Evolutionary conservation across 2,113 vertebrate species (phyloP).

Genomic region (Amphiprion percula): DNA sequence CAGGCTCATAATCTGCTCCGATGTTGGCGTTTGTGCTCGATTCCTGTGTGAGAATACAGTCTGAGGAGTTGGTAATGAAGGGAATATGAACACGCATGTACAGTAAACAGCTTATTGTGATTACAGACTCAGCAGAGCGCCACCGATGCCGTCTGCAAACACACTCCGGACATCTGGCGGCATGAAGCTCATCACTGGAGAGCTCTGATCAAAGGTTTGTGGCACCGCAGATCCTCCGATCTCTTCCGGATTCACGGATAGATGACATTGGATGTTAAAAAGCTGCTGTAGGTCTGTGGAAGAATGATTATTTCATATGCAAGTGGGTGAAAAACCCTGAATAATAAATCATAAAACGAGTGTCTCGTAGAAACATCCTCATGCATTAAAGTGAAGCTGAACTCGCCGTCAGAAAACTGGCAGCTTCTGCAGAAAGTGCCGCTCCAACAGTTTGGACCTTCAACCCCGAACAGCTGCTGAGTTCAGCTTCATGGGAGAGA

Average conservation of each 20-base stretch:
- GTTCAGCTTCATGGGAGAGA: slow-evolving; percentile 5
- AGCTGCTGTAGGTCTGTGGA: slow-evolving; percentile 1
- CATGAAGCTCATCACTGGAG: slow-evolving; percentile 22
- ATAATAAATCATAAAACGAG: slow-evolving; percentile 14
- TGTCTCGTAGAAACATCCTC: no score
- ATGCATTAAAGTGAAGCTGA: slow-evolving; percentile 8
- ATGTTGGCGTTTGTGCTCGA: slow-evolving; percentile 39
- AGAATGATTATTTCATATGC: not conserved
- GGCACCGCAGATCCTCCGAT: slow-evolving; percentile 44
- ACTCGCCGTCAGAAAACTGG: not conserved
- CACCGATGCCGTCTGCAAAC: slow-evolving; percentile 57
- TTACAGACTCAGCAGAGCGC: slow-evolving; percentile 34
- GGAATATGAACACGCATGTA: slow-evolving; percentile 36
- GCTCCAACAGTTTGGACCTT: slow-evolving; percentile 2
- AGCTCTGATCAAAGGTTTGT: slow-evolving; percentile 53
- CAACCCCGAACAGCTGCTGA: slow-evolving; percentile 30
- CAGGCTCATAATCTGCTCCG: slow-evolving; percentile 30
- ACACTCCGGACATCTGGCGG: slow-evolving; percentile 54
- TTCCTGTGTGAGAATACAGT: slow-evolving; percentile 10
- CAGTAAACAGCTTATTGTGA: slow-evolving; percentile 47
- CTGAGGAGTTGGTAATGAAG: slow-evolving; percentile 21
- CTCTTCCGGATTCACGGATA: slow-evolving; percentile 38
- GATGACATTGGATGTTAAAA: slow-evolving; percentile 23
- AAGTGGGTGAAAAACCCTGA: not conserved
- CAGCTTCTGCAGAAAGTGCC: not conserved